Conservation (phyloP, 2,797 vertebrate genomes). For the Micromesistius poutassou region DNA sequence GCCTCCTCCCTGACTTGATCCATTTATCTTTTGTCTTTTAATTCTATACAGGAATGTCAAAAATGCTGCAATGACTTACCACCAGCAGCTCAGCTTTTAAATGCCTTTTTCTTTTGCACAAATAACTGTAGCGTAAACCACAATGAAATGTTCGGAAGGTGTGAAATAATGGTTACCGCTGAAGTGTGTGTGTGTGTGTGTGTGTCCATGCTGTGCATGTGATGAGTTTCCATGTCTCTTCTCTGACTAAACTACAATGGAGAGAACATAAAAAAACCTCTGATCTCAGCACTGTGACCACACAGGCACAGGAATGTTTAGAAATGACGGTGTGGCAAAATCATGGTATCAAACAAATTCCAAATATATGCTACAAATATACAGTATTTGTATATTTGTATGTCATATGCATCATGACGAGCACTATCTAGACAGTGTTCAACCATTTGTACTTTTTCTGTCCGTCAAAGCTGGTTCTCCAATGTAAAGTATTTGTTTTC, state of each 20-base stretch:
- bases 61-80: too few species aligned
- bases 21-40: too few species aligned
- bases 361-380: too few species aligned
- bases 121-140: too few species aligned
- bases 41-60: not conserved
- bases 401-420: not conserved
- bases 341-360: not conserved
- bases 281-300: not conserved
- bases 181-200: too few species aligned
- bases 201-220: not conserved
- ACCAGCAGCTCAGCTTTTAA: too few species aligned
- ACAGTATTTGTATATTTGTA: too few species aligned
- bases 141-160: too few species aligned
- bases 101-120: too few species aligned
- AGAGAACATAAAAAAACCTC: slow-evolving; percentile 8
- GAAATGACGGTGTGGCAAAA: not conserved
- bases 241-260: slow-evolving; percentile 12
- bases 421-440: not conserved
- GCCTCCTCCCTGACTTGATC: too few species aligned
- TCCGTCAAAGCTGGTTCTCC: not conserved
- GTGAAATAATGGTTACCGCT: too few species aligned
- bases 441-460: not conserved
- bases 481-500: not conserved
- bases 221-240: slow-evolving; percentile 10
- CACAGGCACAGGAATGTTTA: not conserved